Evolutionary conservation across 1,140 invertebrate genomes (phyloP).

Genomic region (Mylabris phalerata): DNA sequence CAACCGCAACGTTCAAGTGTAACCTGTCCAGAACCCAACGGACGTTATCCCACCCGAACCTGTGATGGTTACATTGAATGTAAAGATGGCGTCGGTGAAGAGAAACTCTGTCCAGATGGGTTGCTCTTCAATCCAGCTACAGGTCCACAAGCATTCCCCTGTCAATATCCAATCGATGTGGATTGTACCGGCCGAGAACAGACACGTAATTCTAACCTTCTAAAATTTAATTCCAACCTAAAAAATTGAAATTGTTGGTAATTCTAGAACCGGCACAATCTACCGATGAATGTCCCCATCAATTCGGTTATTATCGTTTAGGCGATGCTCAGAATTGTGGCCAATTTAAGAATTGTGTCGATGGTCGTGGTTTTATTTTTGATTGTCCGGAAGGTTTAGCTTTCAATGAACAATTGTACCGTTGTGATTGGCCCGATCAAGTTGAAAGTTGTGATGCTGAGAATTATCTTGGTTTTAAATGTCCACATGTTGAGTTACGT

Average conservation of each 20-base stretch:
- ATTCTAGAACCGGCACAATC: constrained; percentile 54
- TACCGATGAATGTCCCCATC: constrained; percentile 74
- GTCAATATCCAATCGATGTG: constrained; percentile 76
- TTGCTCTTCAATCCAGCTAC: constrained; percentile 71
- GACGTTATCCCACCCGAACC: constrained; percentile 31
- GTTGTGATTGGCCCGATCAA: constrained; percentile 83
- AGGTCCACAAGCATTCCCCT: constrained; percentile 65
- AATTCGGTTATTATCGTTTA: constrained; percentile 74
- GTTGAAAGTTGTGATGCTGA: constrained; percentile 70
- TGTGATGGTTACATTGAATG: constrained; percentile 54
- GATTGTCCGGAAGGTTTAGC: constrained; percentile 69
- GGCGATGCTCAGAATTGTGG: constrained; percentile 68
- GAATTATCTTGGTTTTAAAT: constrained; percentile 63
- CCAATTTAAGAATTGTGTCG: constrained; percentile 77
- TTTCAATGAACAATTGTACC: constrained; percentile 67
- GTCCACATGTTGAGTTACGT: constrained; percentile 47
- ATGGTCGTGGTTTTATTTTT: constrained; percentile 52
- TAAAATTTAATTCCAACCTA: background rate
- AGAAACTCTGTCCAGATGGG: constrained; percentile 78
- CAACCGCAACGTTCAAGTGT: constrained; percentile 1
- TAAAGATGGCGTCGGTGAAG: constrained; percentile 62
- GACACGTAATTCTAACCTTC: constrained; percentile 56
- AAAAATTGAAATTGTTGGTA: too few relatives aligned
- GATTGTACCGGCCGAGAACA: constrained; percentile 62
- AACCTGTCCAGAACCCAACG: constrained; percentile 29